Percentiles rank a stretch among this genome's conserved stretches.
Evolutionary conservation across 2,113 vertebrate species (phyloP).

Genomic region (Platysteira castanea): DNA sequence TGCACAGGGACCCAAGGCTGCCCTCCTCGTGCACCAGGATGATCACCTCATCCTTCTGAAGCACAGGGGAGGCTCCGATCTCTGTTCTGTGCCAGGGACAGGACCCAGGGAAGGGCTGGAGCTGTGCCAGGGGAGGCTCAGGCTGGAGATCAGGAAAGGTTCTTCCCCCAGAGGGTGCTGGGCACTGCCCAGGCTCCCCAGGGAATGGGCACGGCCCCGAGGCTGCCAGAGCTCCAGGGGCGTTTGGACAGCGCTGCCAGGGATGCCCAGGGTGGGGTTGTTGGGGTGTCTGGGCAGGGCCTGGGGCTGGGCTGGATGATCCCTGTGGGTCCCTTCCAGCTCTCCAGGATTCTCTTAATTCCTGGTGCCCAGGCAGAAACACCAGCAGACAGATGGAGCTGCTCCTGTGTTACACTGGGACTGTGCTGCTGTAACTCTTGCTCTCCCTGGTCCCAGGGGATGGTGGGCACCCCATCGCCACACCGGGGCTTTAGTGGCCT

Average conservation of each 20-base stretch:
- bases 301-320: neutral
- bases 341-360: neutral
- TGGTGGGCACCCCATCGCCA: neutral
- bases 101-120: fast-evolving
- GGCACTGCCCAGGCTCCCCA: neutral
- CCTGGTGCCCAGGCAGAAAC: neutral
- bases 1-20: neutral
- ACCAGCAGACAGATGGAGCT: neutral
- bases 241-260: fast-evolving
- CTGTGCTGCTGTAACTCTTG: neutral
- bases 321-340: neutral
- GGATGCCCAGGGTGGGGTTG: neutral
- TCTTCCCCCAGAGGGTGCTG: neutral
- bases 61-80: neutral
- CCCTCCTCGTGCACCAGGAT: fast-evolving
- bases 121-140: neutral
- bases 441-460: neutral
- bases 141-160: fast-evolving
- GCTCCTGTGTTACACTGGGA: neutral
- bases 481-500: neutral
- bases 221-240: too few relatives aligned
- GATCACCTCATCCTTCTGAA: neutral
- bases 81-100: neutral
- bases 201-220: fast-evolving
- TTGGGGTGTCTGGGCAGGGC: neutral